Evolutionary conservation across 2,888 invertebrate genomes (phyloP), one percentile per base, ranked within the genome.

Genomic region (Suillia variegata): DNA sequence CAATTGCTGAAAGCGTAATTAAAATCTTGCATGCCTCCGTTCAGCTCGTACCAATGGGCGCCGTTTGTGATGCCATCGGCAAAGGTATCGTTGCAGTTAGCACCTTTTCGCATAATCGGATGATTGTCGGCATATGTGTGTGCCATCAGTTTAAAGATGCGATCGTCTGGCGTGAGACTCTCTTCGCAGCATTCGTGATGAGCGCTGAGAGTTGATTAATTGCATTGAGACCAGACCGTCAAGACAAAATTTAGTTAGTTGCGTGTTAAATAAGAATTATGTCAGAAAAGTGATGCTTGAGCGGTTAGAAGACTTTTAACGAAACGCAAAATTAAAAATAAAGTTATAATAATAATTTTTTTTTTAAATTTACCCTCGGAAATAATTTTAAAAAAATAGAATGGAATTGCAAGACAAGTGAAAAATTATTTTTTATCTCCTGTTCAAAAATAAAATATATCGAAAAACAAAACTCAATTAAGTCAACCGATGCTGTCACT

Each of bases 1-100:
- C 96, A 94, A 83, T 98, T 98, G 2, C 94, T 94, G 76, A 92
- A 88, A 2, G 93, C 86, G 81, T 99, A 99, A 84, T 98, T 99
- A 85, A 94, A 99, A 83, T 99, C 99, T 83, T 94, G 94, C 98
- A 99, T 99, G 47, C 98, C 98, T 75, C 96, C 96, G 83, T 86
- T 84, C 0, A 95, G 88, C 76, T 89, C 89, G 80, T 95, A 97
- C 97, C 97, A 97, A 68, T 86, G 85, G 3, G 96, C 96, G 10
- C 97, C 97, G 75, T 97, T 98, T 2, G 94, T 95, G 66, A 96
- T 87, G 24, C 96, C 96, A 31, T 87, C 85, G 2, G 83, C 75
- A 75, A 96, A 96, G 67, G 85, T 83, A 66, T 94, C 94, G 22
- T 85, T 86, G 76, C 91, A 94, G 6, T 88, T 87, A 66, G 88